A percentile compares a stretch with the other conserved stretches of the same genome.
phyloP scores from a whole-genome alignment of 2,888 invertebrate species.

The Subacronicta megacephala region DNA sequence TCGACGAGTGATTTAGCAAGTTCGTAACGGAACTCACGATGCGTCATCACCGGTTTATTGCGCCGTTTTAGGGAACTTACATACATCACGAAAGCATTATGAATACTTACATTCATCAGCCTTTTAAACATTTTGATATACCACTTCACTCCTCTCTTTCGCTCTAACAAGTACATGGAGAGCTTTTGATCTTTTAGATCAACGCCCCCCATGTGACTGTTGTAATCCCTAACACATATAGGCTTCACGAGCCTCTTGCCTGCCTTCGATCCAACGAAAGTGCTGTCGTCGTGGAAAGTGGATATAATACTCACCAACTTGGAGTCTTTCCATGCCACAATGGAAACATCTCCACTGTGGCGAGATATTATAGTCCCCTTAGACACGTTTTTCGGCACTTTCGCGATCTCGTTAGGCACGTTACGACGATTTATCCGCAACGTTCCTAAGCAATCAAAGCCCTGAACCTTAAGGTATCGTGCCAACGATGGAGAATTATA shows the following conservation, averaged over 20 bases:
- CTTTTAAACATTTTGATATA: no score
- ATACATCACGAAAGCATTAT: no score
- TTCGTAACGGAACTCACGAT: no score
- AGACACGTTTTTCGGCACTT: conserved; percentile 1
- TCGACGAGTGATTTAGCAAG: no score
- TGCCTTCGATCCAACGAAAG: conserved; percentile 19
- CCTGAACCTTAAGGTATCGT: conserved; percentile 43
- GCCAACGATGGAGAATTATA: conserved; percentile 46
- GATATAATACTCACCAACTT: conserved; percentile 39
- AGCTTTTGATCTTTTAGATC: no score
- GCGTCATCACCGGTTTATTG: no score
- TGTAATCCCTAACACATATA: conserved; percentile 24
- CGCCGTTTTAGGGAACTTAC: no score
- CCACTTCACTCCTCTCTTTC: no score
- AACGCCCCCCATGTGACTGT: no score
- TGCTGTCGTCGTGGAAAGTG: conserved; percentile 20
- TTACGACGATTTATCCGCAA: conserved; percentile 41
- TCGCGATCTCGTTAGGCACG: conserved; percentile 37
- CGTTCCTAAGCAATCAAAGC: conserved; percentile 52
- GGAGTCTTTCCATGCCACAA: conserved; percentile 34
- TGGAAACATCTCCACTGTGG: conserved; percentile 43
- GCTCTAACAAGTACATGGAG: no score
- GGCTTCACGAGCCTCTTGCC: conserved; percentile 33
- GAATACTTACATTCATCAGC: no score
- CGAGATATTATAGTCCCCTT: conserved; percentile 26